Conservation (phyloP, 2,888 invertebrate species). For the Plemyria rubiginata region DNA sequence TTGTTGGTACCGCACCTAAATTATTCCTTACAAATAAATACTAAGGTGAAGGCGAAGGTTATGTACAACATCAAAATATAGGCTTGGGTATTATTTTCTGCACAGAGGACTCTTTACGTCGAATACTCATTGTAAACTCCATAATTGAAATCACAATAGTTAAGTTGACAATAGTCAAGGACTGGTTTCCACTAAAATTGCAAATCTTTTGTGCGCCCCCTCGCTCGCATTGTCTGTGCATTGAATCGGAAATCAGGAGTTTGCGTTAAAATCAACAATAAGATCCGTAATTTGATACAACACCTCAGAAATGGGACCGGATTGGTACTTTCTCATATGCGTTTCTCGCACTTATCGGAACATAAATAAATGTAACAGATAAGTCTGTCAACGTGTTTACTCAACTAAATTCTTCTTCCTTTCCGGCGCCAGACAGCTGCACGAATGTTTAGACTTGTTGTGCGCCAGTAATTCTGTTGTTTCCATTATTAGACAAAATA, state of each 20-base stretch:
- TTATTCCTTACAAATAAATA: too few species aligned
- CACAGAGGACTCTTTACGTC: constrained; percentile 24
- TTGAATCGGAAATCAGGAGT: constrained; percentile 39
- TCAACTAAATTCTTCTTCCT: constrained; percentile 55
- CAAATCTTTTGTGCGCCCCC: constrained; percentile 55
- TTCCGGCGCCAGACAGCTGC: constrained; percentile 46
- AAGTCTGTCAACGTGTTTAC: constrained; percentile 54
- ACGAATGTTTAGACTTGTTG: constrained; percentile 22
- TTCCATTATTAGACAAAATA: neutral
- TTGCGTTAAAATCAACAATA: constrained; percentile 33
- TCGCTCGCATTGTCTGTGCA: constrained; percentile 26
- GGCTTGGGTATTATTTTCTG: constrained; percentile 22
- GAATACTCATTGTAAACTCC: constrained; percentile 29
- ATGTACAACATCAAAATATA: neutral
- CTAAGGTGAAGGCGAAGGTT: neutral
- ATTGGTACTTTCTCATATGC: constrained; percentile 45
- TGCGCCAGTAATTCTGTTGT: constrained; percentile 32
- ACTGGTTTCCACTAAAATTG: constrained; percentile 49
- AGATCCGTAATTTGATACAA: constrained; percentile 36
- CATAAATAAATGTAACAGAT: constrained; percentile 56
- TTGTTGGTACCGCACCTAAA: neutral
- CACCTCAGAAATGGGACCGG: constrained; percentile 37
- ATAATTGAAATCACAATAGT: constrained; percentile 48
- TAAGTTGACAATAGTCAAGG: constrained; percentile 58
- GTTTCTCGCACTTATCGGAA: constrained; percentile 55